Evolutionary conservation across 2,797 vertebrate genomes (phyloP).

Genomic region (Morus bassanus): DNA sequence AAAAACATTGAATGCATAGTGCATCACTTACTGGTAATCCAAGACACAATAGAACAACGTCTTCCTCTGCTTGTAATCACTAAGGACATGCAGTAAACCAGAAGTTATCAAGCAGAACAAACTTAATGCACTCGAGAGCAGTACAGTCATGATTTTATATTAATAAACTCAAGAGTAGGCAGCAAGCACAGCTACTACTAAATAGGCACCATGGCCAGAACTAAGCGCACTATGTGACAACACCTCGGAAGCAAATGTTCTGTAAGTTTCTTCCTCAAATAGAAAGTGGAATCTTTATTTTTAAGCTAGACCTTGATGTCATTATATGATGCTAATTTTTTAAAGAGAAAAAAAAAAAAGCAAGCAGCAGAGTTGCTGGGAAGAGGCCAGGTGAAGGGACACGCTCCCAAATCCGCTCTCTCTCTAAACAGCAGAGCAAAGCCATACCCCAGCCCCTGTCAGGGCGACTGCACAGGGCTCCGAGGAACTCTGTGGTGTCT

Average conservation of each 20-base stretch:
- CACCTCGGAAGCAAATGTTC: background rate
- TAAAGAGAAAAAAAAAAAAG: accelerated
- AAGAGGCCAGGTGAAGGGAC: background rate
- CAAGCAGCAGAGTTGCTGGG: background rate
- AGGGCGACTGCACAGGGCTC: background rate
- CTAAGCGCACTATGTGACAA: background rate
- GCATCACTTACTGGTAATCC: background rate
- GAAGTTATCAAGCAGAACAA: background rate
- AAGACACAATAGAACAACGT: background rate
- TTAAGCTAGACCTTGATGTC: background rate
- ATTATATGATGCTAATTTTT: background rate
- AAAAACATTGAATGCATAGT: background rate
- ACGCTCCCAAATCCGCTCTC: accelerated
- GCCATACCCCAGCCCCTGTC: background rate
- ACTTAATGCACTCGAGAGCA: background rate
- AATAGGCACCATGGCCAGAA: background rate
- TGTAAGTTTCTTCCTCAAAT: background rate
- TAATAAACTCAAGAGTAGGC: background rate
- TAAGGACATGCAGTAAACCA: background rate
- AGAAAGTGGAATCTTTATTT: background rate
- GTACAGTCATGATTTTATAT: background rate
- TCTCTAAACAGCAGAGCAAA: background rate
- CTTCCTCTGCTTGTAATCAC: background rate
- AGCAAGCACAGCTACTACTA: background rate
- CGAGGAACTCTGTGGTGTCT: accelerated